Evolutionary conservation across 2,113 vertebrate species (phyloP).

Genomic region (Anhinga anhinga): DNA sequence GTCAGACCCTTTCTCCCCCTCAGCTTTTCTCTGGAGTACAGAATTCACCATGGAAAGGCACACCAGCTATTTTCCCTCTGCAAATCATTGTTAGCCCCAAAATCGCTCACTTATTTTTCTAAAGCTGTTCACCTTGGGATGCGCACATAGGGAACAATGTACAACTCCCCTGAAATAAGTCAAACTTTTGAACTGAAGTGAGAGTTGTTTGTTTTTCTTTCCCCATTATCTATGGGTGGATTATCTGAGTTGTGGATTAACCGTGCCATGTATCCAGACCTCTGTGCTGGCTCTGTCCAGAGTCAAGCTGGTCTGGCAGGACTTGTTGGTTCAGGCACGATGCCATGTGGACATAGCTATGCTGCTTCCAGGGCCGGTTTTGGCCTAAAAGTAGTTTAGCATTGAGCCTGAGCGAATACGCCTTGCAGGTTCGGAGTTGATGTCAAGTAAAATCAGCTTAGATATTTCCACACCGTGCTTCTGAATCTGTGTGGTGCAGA

Average conservation of each 20-base stretch:
- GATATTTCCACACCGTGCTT: neutral
- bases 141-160: neutral
- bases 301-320: constrained; percentile 2
- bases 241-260: constrained; percentile 62
- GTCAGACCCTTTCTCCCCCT: neutral
- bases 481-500: neutral
- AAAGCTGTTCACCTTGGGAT: neutral
- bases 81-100: neutral
- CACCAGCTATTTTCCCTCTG: neutral
- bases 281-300: neutral
- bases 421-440: neutral
- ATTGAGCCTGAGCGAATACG: neutral
- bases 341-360: neutral
- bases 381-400: neutral
- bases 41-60: neutral
- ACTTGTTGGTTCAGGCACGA: constrained; percentile 27
- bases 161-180: neutral
- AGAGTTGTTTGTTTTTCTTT: constrained; percentile 50
- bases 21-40: neutral
- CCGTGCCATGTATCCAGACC: constrained; percentile 37
- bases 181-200: neutral
- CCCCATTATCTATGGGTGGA: constrained; percentile 45
- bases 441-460: neutral
- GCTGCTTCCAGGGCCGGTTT: neutral
- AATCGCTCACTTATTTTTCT: neutral